Base-by-base conservation (phyloP, 53 echinoderm and acorn worm genomes). In the Henricia sp. region DNA sequence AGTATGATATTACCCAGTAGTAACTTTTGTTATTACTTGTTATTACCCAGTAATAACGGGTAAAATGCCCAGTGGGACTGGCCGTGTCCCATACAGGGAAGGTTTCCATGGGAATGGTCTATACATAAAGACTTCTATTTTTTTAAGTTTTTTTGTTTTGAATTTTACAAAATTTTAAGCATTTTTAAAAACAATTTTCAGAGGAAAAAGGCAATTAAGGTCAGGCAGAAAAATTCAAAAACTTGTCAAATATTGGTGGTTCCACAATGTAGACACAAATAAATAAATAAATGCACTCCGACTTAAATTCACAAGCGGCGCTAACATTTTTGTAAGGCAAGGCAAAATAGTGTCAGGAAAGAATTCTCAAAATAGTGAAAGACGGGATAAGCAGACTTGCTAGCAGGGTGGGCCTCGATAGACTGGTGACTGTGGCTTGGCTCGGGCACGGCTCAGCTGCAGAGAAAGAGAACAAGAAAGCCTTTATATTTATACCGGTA, bases 371-470 rank as follows among this genome's bases (percentile, higher is more conserved):
- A 80, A 62, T n/a, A 62, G 63, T 28, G 65, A 80, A 80, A 80
- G 63, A 80, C 64, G 42, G 34, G 43, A 64, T 44, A 46, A 80
- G 25, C 19, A 64, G 30, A 80, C 29, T 17, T 14, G 41, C 59
- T 28, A 80, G 43, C 34, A 80, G 6, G 17, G 50, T 64, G 80
- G 64, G 63, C 80, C 64, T 64, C 64, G 80, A 80, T 50, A 62
- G 41, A 20, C 1, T 29, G 30, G 33, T 1, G 24, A 34, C 64
- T 10, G 80, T 39, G 41, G 80, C 80, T 46, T 19, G 48, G 36
- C 80, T 44, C 24, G 80, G 80, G 50, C 80, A 80, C 33, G 80
- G 80, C 46, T 80, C 65, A 17, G 43, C 80, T 80, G 80, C 29
- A 46, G 20, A 44, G 37, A 26, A 71, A 48, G 43, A 24, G 21